These are phyloP conservation scores for Omphaloscelis lunosa DNA, from an alignment of 2,888 invertebrate species.

Conservation along the genomic window DNA sequence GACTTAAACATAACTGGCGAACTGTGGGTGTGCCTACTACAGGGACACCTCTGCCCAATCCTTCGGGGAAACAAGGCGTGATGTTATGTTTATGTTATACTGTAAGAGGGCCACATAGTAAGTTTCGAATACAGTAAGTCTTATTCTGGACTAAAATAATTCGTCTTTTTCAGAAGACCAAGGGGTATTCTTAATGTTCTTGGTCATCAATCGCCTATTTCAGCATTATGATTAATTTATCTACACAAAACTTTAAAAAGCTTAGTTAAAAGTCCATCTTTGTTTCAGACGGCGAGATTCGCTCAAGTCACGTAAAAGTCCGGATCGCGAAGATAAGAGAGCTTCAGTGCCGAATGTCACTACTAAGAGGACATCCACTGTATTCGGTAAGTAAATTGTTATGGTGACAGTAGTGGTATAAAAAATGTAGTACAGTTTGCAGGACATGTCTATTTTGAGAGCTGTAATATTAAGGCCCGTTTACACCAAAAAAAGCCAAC, in stretches of 20 bases:
- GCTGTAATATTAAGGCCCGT: not conserved
- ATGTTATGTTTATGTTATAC: no score
- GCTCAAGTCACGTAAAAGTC: constrained; percentile 92
- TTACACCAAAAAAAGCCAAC: not conserved
- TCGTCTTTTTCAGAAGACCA: not conserved
- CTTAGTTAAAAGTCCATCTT: not conserved
- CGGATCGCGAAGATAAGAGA: constrained; percentile 89
- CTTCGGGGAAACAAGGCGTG: no score
- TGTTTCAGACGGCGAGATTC: constrained; percentile 92
- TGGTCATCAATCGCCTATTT: not conserved
- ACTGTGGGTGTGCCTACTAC: no score
- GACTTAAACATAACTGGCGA: no score
- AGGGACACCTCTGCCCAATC: no score
- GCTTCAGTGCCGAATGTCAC: constrained; percentile 91
- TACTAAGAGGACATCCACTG: constrained; percentile 96
- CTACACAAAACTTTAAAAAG: not conserved
- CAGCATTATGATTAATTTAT: no score
- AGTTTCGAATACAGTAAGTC: no score
- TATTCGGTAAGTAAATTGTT: constrained; percentile 91
- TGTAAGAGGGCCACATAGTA: no score
- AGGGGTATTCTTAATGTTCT: not conserved
- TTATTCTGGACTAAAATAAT: not conserved
- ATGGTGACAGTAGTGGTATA: no score
- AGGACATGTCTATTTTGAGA: not conserved
- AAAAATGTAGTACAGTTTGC: not conserved